These are phyloP conservation scores for Pegea sp. DNA, from an alignment of 23 tunicate species.

Conservation along the genomic window DNA sequence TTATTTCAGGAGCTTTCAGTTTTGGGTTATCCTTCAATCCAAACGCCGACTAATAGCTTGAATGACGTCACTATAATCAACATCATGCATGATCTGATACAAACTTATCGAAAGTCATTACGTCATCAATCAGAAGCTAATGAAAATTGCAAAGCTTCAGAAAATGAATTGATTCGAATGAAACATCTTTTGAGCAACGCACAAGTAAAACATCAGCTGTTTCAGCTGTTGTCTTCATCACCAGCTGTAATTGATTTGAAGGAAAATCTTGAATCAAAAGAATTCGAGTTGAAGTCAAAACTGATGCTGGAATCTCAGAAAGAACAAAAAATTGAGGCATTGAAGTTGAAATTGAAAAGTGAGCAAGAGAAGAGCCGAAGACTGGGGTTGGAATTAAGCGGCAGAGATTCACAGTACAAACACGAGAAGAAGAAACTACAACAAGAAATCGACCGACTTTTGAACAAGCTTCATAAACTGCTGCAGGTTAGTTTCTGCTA, in stretches of 20 bases:
- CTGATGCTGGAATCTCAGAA: conserved; percentile 31
- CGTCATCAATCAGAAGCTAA: conserved; percentile 22
- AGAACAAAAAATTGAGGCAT: conserved; percentile 33
- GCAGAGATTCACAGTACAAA: conserved; percentile 52
- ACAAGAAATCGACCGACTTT: conserved; percentile 67
- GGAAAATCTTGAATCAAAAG: conserved; percentile 60
- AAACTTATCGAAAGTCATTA: conserved; percentile 13
- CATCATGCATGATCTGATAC: conserved; percentile 39
- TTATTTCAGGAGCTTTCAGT: conserved; percentile 56
- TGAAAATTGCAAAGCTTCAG: conserved; percentile 16
- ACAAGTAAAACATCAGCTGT: conserved; percentile 1
- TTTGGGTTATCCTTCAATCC: conserved; percentile 56
- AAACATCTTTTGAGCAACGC: conserved; percentile 35
- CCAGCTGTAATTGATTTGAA: conserved; percentile 2
- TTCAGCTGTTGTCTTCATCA: neutral
- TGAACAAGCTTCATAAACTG: conserved; percentile 42
- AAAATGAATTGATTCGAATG: conserved; percentile 26
- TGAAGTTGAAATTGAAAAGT: conserved; percentile 36
- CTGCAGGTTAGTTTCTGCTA: conserved; percentile 31
- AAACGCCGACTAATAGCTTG: conserved; percentile 4
- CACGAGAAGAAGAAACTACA: conserved; percentile 79
- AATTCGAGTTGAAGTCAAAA: conserved; percentile 49
- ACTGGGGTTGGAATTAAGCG: conserved; percentile 21
- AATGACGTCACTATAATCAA: conserved; percentile 33
- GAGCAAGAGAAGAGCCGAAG: conserved; percentile 65